Evolutionary conservation across 2,888 invertebrate genomes (phyloP), one percentile per base, ranked within the genome.

Genomic region (Parnassius orleans): DNA sequence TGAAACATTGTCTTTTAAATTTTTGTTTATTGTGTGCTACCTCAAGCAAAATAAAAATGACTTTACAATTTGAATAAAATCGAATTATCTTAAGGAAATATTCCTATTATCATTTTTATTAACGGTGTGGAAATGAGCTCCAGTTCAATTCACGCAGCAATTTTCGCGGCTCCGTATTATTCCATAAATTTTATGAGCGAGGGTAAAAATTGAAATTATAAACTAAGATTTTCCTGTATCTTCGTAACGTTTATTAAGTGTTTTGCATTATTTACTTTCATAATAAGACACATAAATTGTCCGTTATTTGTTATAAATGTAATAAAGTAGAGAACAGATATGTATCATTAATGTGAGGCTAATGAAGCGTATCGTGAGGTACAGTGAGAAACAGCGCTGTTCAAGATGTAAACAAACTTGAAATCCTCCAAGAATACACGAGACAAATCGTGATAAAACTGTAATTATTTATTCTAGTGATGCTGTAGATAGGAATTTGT

Each of bases 151-250:
- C 53, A 42, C 47, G 15, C 47, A 52, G 57, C 61, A 57, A 61
- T 61, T 61, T 61, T 57, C 47, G 52, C 61, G 61, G 42, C 48
- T 52, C 52, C 53, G 42, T 61, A 61, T 67, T 65, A 46, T 46
- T 60, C 56, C 57, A 50, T 60, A 19, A 19, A 19, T 19, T 19
- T 19, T 19, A 19, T 61, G 63, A 63, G 59, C 56, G 55, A 58
- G 51, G 60, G 55, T 55, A 65, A 47, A 65, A 65, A 66, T 59
- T 54, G 46, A 58, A 65, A 66, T 65, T 65, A 66, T 56, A 60
- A 63, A 54, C 50, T 51, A 50, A 11, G 44, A 44, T 44, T 44
- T 11, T 44, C 11, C 3, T 11, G 44, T 44, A 10, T 11, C 11
- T 2, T 44, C 44, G 10, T 11, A 10, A 44, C 9, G 3, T 44